Evolutionary conservation across 2,113 vertebrate genomes (phyloP).

Genomic region (Xenopus borealis): DNA sequence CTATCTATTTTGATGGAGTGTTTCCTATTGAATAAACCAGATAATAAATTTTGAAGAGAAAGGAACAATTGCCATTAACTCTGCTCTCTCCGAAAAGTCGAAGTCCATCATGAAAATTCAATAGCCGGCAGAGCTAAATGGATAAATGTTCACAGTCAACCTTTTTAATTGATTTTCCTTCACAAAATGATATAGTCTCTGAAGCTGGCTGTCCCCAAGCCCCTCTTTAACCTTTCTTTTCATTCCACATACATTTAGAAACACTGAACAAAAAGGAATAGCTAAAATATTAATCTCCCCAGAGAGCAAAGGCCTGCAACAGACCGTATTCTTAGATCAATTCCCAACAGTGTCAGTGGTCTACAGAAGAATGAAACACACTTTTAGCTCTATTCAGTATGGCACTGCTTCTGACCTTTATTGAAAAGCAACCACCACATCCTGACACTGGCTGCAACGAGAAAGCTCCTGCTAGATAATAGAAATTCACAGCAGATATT

Average conservation of each 20-base stretch:
- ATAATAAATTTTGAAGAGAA: conserved; percentile 98
- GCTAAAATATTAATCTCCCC: conserved; percentile 84
- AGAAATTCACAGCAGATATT: conserved; percentile 83
- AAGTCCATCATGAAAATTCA: conserved; percentile 99
- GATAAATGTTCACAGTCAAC: conserved; percentile 96
- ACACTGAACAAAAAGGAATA: conserved; percentile 76
- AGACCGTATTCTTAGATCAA: conserved; percentile 79
- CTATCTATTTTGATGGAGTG: conserved; percentile 97
- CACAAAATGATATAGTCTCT: conserved; percentile 93
- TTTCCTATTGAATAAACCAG: conserved; percentile 97
- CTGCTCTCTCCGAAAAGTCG: conserved; percentile 90
- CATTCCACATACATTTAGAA: conserved; percentile 81
- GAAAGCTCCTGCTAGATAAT: conserved; percentile 74
- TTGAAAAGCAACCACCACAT: conserved; percentile 72
- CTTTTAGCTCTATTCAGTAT: conserved; percentile 71
- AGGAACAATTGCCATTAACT: conserved; percentile 98
- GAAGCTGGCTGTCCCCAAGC: conserved; percentile 79
- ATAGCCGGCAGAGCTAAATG: conserved; percentile 96
- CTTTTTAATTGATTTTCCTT: conserved; percentile 99
- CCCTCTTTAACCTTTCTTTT: conserved; percentile 85
- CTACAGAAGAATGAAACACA: conserved; percentile 74
- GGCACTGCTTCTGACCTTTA: conserved; percentile 76
- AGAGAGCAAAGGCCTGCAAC: conserved; percentile 75
- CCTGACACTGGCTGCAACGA: conserved; percentile 64
- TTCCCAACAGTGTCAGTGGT: conserved; percentile 75